A percentile compares a stretch with the other conserved stretches of the same genome.
phyloP scores from a whole-genome alignment of 2,888 invertebrate genomes.

The Neoscelio sp. region DNA sequence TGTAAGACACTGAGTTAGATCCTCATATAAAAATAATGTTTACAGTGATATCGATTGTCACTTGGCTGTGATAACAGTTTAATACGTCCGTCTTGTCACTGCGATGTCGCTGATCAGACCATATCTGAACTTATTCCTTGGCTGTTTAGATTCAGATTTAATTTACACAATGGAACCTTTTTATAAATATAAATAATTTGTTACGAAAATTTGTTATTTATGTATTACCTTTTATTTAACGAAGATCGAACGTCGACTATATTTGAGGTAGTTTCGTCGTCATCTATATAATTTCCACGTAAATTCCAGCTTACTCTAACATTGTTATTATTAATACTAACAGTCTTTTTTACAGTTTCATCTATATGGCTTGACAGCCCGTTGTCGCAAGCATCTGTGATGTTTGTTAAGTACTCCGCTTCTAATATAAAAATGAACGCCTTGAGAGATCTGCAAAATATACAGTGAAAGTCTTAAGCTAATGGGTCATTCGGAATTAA shows the following conservation, averaged over 20 bases:
- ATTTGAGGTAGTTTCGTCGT: constrained; percentile 68
- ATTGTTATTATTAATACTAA: constrained; percentile 45
- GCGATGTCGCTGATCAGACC: too few species aligned
- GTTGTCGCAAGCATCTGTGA: constrained; percentile 72
- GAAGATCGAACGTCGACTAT: constrained; percentile 76
- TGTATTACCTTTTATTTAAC: constrained; percentile 77
- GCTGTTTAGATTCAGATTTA: too few species aligned
- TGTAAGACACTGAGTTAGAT: too few species aligned
- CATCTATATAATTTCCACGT: constrained; percentile 76
- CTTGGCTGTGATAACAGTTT: too few species aligned
- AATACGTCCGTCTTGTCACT: too few species aligned
- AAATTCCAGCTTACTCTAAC: constrained; percentile 64
- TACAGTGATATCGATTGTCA: too few species aligned
- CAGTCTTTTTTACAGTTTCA: constrained; percentile 57
- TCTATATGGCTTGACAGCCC: constrained; percentile 56
- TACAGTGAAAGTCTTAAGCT: too few species aligned
- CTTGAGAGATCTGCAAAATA: constrained; percentile 73
- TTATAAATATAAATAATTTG: too few species aligned
- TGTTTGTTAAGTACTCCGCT: constrained; percentile 76
- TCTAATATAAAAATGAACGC: constrained; percentile 79
- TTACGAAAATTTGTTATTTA: not conserved
- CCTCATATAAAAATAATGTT: too few species aligned
- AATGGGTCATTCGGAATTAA: too few species aligned
- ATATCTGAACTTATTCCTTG: too few species aligned
- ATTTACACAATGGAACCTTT: too few species aligned